phyloP scores from a whole-genome alignment of 2,888 invertebrate genomes.

The Lasioglossum lativentre region DNA sequence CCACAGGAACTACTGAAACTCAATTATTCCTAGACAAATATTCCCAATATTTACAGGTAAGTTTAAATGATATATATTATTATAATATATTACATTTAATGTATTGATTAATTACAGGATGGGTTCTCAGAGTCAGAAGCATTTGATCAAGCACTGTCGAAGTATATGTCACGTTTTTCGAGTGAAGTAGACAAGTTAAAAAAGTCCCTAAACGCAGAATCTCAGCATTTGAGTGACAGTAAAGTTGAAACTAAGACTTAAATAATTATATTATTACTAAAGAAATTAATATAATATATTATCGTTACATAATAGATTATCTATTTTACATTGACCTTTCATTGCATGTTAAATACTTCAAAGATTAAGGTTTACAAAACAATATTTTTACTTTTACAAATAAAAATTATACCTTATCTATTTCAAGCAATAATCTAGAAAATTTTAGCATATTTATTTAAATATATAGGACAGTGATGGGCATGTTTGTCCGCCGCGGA shows the following conservation, averaged over 20 bases:
- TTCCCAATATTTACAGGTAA: slow-evolving; percentile 85
- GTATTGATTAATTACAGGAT: slow-evolving; percentile 58
- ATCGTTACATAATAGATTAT: neutral
- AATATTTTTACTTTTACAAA: neutral
- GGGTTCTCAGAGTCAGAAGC: slow-evolving; percentile 57
- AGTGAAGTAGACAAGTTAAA: neutral
- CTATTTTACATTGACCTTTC: neutral
- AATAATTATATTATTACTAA: slow-evolving; percentile 4
- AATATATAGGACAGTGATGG: too few relatives aligned
- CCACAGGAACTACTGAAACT: neutral
- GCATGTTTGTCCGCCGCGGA: too few relatives aligned
- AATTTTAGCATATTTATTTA: neutral
- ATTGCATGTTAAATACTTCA: neutral
- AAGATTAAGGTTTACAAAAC: neutral
- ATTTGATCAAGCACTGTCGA: slow-evolving; percentile 66
- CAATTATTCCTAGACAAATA: slow-evolving; percentile 88
- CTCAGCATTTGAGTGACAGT: neutral
- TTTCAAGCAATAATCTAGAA: neutral
- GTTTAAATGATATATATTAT: neutral
- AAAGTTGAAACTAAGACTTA: neutral
- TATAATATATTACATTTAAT: neutral
- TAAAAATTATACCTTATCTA: neutral
- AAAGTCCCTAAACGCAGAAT: neutral
- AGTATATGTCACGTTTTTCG: neutral
- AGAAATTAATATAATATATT: slow-evolving; percentile 12